A percentile compares a stretch with the other conserved stretches of the same genome.
These are phyloP conservation scores for Babyrousa celebensis DNA, from an alignment of 2,797 vertebrate species.

Conservation along the genomic window DNA sequence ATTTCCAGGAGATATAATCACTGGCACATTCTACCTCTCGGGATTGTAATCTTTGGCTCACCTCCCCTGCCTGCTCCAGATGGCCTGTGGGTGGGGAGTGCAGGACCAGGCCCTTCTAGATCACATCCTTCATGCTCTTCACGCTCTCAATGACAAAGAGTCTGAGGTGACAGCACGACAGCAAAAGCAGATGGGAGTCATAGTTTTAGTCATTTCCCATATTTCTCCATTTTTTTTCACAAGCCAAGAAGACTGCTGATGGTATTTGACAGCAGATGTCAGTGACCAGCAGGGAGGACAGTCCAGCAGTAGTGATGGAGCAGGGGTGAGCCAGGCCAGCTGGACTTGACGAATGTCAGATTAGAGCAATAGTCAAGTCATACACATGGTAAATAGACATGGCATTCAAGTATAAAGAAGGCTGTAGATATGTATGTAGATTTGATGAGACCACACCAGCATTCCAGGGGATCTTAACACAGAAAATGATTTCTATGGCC, in stretches of 20 bases:
- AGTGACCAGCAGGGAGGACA: neutral
- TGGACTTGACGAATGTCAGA: constrained; percentile 17
- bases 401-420: neutral
- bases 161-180: constrained; percentile 67
- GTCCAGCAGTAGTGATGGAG: neutral
- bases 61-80: neutral
- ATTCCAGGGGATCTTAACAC: constrained; percentile 37
- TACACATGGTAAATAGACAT: neutral
- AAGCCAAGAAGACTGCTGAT: constrained; percentile 54
- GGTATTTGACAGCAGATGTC: constrained; percentile 72
- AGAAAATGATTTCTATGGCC: neutral
- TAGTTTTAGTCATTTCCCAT: constrained; percentile 68
- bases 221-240: constrained; percentile 74
- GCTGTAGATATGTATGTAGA: neutral
- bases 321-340: neutral
- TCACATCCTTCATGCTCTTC: constrained; percentile 40
- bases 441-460: constrained; percentile 23
- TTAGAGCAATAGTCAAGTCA: neutral
- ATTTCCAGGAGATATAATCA: neutral
- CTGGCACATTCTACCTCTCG: neutral
- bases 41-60: neutral
- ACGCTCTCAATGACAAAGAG: constrained; percentile 73
- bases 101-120: neutral
- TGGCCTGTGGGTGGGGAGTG: constrained; percentile 5
- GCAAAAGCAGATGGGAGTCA: constrained; percentile 81